Percentiles rank a stretch among this genome's conserved stretches.
Conservation (phyloP, 2,888 invertebrate genomes). For the Lymantria dispar region DNA sequence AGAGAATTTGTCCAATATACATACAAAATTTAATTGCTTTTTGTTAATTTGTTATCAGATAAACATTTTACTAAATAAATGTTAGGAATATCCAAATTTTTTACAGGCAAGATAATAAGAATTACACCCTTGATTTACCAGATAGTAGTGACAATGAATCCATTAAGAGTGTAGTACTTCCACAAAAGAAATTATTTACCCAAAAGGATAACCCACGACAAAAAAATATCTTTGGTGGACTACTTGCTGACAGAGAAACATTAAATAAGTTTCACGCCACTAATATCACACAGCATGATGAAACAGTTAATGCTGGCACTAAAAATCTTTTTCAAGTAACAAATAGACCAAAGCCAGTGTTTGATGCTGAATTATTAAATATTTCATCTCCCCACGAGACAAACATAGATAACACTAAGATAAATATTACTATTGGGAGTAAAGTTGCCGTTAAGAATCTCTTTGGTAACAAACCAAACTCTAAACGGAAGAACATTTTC, state of each 20-base stretch:
- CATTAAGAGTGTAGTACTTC: conserved; percentile 64
- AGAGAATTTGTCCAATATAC: too few species aligned
- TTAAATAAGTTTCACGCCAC: conserved; percentile 45
- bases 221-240: conserved; percentile 43
- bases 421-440: conserved; percentile 32
- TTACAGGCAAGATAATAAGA: conserved; percentile 62
- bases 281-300: conserved; percentile 39
- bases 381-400: conserved; percentile 54
- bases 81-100: not conserved
- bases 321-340: conserved; percentile 54
- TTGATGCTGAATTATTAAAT: conserved; percentile 56
- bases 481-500: conserved; percentile 65
- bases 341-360: conserved; percentile 47
- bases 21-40: too few species aligned
- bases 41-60: too few species aligned
- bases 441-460: conserved; percentile 49
- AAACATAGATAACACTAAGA: conserved; percentile 49
- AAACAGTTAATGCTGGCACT: conserved; percentile 43
- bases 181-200: conserved; percentile 60
- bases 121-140: conserved; percentile 53
- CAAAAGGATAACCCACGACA: conserved; percentile 52
- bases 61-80: too few species aligned
- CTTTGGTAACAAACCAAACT: conserved; percentile 50
- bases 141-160: conserved; percentile 72
- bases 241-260: conserved; percentile 50